phyloP scores from a whole-genome alignment of 2,888 invertebrate genomes.

The Creontiades dilutus region DNA sequence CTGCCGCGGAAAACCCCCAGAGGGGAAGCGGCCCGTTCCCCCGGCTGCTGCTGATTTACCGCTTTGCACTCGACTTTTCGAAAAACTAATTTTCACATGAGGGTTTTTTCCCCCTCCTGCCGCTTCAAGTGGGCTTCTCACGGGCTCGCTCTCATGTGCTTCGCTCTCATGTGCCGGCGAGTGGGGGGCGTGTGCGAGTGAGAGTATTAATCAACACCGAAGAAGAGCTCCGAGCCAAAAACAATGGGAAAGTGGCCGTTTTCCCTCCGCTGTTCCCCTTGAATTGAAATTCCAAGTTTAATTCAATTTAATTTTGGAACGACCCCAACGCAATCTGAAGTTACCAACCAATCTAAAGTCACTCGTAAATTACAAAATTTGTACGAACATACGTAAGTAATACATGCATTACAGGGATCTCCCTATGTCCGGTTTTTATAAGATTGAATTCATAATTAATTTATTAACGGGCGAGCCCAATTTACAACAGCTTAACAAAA shows the following conservation, averaged over 20 bases:
- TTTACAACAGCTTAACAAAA: no score
- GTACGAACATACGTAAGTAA: no score
- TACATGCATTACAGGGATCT: no score
- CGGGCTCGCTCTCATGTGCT: not conserved
- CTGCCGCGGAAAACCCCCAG: slow-evolving; percentile 11
- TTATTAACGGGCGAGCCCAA: no score
- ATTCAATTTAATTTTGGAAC: no score
- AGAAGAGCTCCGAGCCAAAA: slow-evolving; percentile 32
- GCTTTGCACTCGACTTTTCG: slow-evolving; percentile 61
- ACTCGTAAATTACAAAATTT: no score
- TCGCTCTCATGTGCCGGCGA: not conserved
- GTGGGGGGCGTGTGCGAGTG: not conserved
- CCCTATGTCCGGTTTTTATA: no score
- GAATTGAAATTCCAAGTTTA: not conserved
- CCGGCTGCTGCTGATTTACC: slow-evolving; percentile 57
- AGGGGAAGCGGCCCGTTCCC: not conserved
- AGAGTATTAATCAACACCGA: slow-evolving; percentile 7
- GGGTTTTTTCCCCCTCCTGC: not conserved
- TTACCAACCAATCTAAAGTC: no score
- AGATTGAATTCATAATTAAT: no score
- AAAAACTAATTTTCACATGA: slow-evolving; percentile 59
- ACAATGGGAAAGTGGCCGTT: slow-evolving; percentile 16
- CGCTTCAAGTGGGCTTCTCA: slow-evolving; percentile 3
- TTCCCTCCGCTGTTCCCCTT: not conserved
- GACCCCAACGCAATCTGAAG: no score